A percentile compares a stretch with the other conserved stretches of the same genome.
Conservation (phyloP, 2,888 invertebrate species). For the Scaptomyza parva region DNA sequence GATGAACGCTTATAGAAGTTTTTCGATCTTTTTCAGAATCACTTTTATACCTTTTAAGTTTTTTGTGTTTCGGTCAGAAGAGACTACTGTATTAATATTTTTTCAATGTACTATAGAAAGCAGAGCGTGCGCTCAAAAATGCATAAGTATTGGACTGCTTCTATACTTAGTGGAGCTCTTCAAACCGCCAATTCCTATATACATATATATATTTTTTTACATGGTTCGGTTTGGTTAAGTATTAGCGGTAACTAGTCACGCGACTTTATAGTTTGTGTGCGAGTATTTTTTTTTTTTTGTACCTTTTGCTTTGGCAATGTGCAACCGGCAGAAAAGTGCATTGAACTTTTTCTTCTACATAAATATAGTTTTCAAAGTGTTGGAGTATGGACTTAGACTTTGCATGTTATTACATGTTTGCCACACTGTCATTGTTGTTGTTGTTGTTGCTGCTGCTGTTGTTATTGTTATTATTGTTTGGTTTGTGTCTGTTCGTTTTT, state of each 20-base stretch:
- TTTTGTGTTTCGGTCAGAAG: neutral
- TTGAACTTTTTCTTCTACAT: conserved; percentile 45
- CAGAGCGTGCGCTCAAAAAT: conserved; percentile 19
- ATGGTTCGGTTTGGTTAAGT: conserved; percentile 34
- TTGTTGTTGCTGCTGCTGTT: too few relatives aligned
- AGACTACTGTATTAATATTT: conserved; percentile 2
- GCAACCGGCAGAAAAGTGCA: conserved; percentile 60
- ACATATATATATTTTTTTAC: conserved; percentile 25
- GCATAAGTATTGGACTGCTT: conserved; percentile 28
- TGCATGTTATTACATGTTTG: conserved; percentile 47
- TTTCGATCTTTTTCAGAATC: too few relatives aligned
- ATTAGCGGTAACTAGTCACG: conserved; percentile 57
- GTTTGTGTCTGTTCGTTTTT: conserved; percentile 16
- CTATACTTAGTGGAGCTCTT: conserved; percentile 8
- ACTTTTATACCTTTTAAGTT: too few relatives aligned
- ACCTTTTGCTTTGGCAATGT: conserved; percentile 23
- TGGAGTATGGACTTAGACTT: conserved; percentile 30
- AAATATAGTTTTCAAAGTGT: conserved; percentile 24
- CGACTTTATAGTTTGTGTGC: conserved; percentile 40
- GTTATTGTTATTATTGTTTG: neutral
- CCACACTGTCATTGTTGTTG: conserved; percentile 20
- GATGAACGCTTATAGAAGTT: too few relatives aligned
- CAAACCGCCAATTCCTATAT: conserved; percentile 3
- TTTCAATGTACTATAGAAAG: neutral
- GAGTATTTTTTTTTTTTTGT: neutral